Percentiles rank a stretch among this genome's conserved stretches.
These are phyloP conservation scores for Lordiphosa mommai DNA, from an alignment of 1,140 invertebrate genomes.

Conservation along the genomic window DNA sequence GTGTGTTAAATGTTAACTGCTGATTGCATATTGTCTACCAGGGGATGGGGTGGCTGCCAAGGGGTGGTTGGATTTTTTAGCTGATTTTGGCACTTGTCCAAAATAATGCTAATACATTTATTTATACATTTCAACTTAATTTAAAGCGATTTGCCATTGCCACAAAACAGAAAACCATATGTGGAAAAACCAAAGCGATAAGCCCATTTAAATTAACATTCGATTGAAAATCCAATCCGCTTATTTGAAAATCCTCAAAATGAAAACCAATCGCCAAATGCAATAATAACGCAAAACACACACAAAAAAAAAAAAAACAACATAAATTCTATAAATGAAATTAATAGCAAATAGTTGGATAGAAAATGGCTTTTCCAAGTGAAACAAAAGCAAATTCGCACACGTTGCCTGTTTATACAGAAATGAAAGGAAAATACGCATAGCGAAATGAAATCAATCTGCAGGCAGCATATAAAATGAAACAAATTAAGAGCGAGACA, in stretches of 20 bases:
- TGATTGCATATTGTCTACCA: conserved; percentile 59
- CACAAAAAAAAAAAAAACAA: too few relatives aligned
- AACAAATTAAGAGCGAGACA: conserved; percentile 33
- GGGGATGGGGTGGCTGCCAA: not conserved
- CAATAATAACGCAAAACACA: conserved; percentile 26
- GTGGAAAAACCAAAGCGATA: conserved; percentile 34
- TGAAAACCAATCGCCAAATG: conserved; percentile 24
- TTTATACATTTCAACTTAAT: conserved; percentile 25
- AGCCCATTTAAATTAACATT: conserved; percentile 38
- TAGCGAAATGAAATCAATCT: conserved; percentile 33
- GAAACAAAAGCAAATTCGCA: conserved; percentile 28
- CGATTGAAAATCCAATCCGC: conserved; percentile 31
- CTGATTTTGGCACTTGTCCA: conserved; percentile 52
- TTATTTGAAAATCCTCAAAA: conserved; percentile 29
- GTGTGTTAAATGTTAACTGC: conserved; percentile 63
- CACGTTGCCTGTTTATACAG: conserved; percentile 9
- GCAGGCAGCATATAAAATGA: conserved; percentile 16
- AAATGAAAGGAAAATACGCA: conserved; percentile 40
- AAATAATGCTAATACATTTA: conserved; percentile 34
- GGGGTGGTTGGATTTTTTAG: conserved; percentile 6
- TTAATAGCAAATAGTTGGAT: conserved; percentile 35
- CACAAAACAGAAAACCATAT: conserved; percentile 23
- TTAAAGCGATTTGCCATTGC: conserved; percentile 45
- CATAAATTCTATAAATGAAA: conserved; percentile 47
- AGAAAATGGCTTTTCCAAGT: not conserved